Evolutionary conservation across 2,888 invertebrate species (phyloP), one percentile per base, ranked within the genome.

Genomic region (Agrilus biguttatus): DNA sequence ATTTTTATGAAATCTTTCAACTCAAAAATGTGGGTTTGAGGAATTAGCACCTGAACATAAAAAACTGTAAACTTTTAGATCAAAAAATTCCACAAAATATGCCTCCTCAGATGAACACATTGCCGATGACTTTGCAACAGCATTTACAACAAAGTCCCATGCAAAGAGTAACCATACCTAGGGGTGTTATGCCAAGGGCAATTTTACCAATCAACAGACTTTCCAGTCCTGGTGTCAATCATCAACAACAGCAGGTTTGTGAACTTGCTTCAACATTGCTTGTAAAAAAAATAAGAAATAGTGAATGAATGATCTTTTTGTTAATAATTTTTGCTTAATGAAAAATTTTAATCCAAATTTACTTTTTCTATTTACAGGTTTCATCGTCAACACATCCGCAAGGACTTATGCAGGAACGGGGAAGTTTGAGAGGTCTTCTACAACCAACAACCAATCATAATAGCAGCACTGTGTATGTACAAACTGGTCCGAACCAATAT

Each of bases 321-420:
- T 10, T 28, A 10, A 4, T 28, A 28, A 28, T 28, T 28, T 23
- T 5, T 10, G 21, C 21, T 21, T 21, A 21, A 21, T 7, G 2
- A 21, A 6, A 21, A 10, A 8, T 28, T 28, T 28, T 28, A 21
- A 21, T 10, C 28, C 2, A 28, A 28, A 28, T 28, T 10, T 28
- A 28, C 10, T 2, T 28, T 28, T 28, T 8, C 28, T 5, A 21
- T 21, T 21, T 21, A 42, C 61, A 72, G 65, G 72, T 73, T 14
- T 72, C 73, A 5, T 74, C 74, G 5, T 74, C 74, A 1, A 74
- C 76, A 10, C 78, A 78, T 65, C 77, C 77, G 13, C 75, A 75
- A 49, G 67, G 68, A 12, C 63, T 69, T 52, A 52, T 64, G 52
- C 60, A 60, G 23, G 65, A 65, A 45, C 55, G 65, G 14, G 60